Percentiles rank a stretch among this genome's conserved stretches.
Conservation (phyloP, 2,797 vertebrate species). For the Periophthalmus magnuspinnatus region DNA sequence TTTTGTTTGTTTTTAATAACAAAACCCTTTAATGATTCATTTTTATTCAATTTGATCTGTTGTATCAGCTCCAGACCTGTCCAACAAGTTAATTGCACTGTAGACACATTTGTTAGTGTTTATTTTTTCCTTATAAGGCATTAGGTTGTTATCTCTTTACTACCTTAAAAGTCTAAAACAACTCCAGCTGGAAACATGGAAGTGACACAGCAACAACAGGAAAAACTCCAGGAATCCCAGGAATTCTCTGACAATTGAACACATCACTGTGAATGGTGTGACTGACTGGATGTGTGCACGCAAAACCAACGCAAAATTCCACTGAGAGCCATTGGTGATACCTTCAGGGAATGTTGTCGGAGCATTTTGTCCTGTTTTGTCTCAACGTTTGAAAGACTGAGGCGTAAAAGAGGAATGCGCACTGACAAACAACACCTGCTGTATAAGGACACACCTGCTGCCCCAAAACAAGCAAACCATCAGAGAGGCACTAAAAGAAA, state of each 20-base stretch:
- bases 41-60: no score
- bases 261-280: conserved; percentile 14
- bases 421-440: conserved; percentile 52
- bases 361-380: conserved; percentile 35
- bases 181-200: conserved; percentile 23
- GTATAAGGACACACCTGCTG: conserved; percentile 38
- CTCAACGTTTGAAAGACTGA: conserved; percentile 48
- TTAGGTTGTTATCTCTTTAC: neutral
- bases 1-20: neutral
- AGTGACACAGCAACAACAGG: conserved; percentile 24
- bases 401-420: conserved; percentile 30
- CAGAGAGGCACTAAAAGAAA: conserved; percentile 19
- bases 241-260: conserved; percentile 34
- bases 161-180: conserved; percentile 15
- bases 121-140: neutral
- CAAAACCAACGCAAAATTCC: neutral
- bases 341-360: conserved; percentile 29
- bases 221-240: conserved; percentile 35
- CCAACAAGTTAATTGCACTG: no score
- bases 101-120: neutral
- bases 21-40: no score
- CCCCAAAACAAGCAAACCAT: conserved; percentile 35
- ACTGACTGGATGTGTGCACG: conserved; percentile 10
- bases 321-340: neutral
- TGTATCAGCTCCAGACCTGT: no score